Evolutionary conservation across 2,113 vertebrate species (phyloP).

Genomic region (Holacanthus passer): DNA sequence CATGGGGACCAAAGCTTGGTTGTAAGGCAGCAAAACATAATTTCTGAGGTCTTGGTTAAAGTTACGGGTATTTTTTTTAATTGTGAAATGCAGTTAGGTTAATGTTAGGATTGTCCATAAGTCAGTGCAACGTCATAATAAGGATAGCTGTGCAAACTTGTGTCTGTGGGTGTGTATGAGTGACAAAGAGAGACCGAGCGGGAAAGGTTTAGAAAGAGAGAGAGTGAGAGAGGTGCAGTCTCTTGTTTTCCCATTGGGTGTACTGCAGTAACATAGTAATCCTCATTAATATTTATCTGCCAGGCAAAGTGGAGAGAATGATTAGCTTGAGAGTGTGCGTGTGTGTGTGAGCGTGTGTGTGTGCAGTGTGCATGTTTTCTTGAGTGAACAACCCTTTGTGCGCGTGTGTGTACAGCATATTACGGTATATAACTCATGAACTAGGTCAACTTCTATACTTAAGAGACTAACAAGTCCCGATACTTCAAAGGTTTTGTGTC

Average conservation of each 20-base stretch:
- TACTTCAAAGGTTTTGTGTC: conserved; percentile 66
- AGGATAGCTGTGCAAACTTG: too few relatives aligned
- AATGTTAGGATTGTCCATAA: too few relatives aligned
- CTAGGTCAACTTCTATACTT: conserved; percentile 70
- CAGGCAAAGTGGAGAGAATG: conserved; percentile 73
- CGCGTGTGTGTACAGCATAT: conserved; percentile 40
- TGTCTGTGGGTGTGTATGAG: conserved; percentile 1
- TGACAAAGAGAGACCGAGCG: conserved; percentile 54
- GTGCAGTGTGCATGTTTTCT: conserved; percentile 7
- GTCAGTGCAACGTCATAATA: too few relatives aligned
- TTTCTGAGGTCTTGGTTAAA: too few relatives aligned
- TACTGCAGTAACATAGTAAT: conserved; percentile 76
- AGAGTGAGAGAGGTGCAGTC: conserved; percentile 32
- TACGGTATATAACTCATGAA: conserved; percentile 56
- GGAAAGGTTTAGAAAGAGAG: conserved; percentile 43
- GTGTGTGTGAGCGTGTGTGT: conserved; percentile 10
- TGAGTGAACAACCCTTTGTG: conserved; percentile 35
- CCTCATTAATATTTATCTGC: conserved; percentile 85
- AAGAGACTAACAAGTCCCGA: conserved; percentile 48
- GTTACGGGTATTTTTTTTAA: too few relatives aligned
- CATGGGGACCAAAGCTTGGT: too few relatives aligned
- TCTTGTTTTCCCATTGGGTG: conserved; percentile 74
- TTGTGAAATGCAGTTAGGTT: too few relatives aligned
- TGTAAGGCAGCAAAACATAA: too few relatives aligned
- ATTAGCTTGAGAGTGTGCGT: conserved; percentile 61